A percentile compares a stretch with the other conserved stretches of the same genome.
Conservation (phyloP, 2,888 invertebrate species). For the Caenorhabditis becei region DNA sequence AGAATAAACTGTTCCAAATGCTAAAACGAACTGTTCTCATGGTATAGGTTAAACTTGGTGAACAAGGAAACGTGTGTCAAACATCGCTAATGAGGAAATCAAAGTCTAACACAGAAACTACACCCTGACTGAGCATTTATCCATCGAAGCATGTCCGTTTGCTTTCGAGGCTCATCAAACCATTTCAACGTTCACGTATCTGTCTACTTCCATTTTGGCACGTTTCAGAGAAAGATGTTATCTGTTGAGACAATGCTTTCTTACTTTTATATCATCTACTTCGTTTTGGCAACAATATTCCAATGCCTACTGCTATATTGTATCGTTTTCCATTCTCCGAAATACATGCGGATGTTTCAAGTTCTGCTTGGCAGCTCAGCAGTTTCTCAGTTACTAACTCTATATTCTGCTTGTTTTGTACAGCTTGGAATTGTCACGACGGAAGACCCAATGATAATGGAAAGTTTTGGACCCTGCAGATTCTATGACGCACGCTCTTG, state of each 20-base stretch:
- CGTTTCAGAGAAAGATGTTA: background rate
- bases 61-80: too few relatives aligned
- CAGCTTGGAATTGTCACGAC: background rate
- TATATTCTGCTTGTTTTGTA: background rate
- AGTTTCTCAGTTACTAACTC: background rate
- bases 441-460: background rate
- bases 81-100: too few relatives aligned
- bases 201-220: slow-evolving; percentile 2
- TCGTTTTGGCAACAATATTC: background rate
- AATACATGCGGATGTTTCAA: background rate
- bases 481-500: background rate
- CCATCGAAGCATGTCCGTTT: background rate
- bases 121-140: background rate
- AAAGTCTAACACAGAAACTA: background rate
- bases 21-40: too few relatives aligned
- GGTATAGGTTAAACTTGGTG: too few relatives aligned
- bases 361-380: background rate
- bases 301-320: background rate
- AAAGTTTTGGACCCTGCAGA: background rate
- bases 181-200: background rate
- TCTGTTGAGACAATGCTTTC: background rate
- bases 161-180: background rate
- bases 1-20: background rate
- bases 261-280: background rate
- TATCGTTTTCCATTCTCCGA: background rate